A percentile compares a stretch with the other conserved stretches of the same genome.
These are phyloP conservation scores for Aldrovandia affinis DNA, from an alignment of 2,797 vertebrate species.

Conservation along the genomic window DNA sequence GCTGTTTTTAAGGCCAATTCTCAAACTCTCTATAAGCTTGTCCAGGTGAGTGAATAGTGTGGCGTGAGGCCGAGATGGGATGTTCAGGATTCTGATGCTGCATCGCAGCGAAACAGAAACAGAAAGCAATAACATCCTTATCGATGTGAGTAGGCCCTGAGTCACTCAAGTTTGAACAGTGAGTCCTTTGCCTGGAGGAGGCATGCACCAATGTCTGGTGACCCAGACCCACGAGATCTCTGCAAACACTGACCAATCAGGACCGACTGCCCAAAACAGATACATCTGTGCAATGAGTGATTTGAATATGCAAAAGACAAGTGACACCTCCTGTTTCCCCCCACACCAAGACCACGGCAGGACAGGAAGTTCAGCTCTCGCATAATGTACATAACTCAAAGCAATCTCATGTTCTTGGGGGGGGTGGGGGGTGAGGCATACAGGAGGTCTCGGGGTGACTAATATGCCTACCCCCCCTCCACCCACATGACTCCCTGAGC, in stretches of 20 bases:
- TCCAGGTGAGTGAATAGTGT: neutral
- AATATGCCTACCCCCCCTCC: too few relatives aligned
- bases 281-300: neutral
- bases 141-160: neutral
- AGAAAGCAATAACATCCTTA: neutral
- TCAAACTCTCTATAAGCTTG: neutral
- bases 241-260: neutral
- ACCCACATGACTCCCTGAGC: too few relatives aligned
- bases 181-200: slow-evolving; percentile 9
- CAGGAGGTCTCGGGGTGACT: too few relatives aligned
- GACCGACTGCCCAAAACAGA: neutral
- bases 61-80: neutral
- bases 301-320: neutral
- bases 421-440: too few relatives aligned
- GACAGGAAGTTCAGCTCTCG: neutral
- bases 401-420: too few relatives aligned
- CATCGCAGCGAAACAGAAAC: neutral
- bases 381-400: neutral
- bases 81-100: neutral
- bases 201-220: neutral
- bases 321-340: neutral
- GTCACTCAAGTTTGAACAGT: neutral
- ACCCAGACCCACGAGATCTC: neutral
- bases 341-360: neutral
- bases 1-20: neutral